phyloP scores from a whole-genome alignment of 2,888 invertebrate species.

The Ctena decussata region DNA sequence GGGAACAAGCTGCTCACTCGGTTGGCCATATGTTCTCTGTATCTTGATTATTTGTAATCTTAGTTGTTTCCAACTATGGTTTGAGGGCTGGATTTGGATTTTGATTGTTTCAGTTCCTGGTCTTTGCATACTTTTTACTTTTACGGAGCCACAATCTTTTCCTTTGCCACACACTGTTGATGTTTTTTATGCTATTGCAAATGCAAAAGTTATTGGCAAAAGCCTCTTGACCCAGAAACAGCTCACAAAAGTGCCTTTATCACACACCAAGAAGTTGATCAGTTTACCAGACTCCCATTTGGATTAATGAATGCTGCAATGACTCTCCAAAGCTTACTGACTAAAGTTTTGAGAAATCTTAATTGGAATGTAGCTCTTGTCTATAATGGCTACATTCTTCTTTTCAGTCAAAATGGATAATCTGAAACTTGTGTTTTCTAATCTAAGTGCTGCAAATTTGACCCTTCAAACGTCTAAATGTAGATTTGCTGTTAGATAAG shows the following conservation, averaged over 20 bases:
- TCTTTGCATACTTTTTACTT: too few species aligned
- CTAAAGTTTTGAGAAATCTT: slow-evolving; percentile 26
- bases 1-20: too few species aligned
- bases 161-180: slow-evolving; percentile 34
- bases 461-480: slow-evolving; percentile 58
- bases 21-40: too few species aligned
- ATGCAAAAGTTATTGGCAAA: slow-evolving; percentile 44
- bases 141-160: slow-evolving; percentile 23
- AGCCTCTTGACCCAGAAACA: slow-evolving; percentile 19
- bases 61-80: too few species aligned
- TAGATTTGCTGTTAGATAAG: slow-evolving; percentile 29
- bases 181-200: slow-evolving; percentile 34
- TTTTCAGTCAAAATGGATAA: slow-evolving; percentile 41
- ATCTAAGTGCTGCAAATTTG: slow-evolving; percentile 36
- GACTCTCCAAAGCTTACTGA: slow-evolving; percentile 40
- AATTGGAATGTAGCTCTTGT: slow-evolving; percentile 51
- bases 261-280: slow-evolving; percentile 31
- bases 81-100: too few species aligned
- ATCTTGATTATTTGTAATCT: too few species aligned
- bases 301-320: slow-evolving; percentile 49
- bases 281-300: slow-evolving; percentile 43
- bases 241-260: slow-evolving; percentile 47
- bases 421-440: slow-evolving; percentile 36
- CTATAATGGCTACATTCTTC: slow-evolving; percentile 57
- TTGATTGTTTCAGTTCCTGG: too few species aligned